Evolutionary conservation across 2,797 vertebrate genomes (phyloP), one percentile per base, ranked within the genome.

Genomic region (Triplophysa bombifrons): DNA sequence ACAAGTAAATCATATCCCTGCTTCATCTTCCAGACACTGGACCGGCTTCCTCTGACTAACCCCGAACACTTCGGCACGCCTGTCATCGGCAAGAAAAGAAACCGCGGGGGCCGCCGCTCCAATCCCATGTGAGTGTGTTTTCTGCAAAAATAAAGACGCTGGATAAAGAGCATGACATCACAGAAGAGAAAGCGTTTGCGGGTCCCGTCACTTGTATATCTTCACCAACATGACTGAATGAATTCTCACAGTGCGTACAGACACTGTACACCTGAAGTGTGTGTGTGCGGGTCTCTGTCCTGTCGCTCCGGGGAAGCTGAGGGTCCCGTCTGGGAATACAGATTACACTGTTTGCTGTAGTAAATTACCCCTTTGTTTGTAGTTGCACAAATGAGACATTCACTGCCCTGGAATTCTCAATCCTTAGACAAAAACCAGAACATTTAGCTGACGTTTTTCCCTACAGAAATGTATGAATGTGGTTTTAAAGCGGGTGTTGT

Each of bases 61-160:
- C 94, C 94, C 0, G 94, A 95, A 83, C 94, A 94, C 84, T 95
- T 95, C 19, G 94, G 93, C 72, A 95, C 93, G n/a, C 94, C 94
- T 8, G 94, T 94, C 89, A 94, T 94, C 10, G 93, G 94, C 68
- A 95, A 93, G 88, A 95, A 95, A 87, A 90, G 93, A 66, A 94
- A 93, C 87, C 91, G 93, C 3, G 93, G 78, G 20, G 78, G 93
- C 65, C 86, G 93, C 9, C 91, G 94, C 30, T 94, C 93, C 10
- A 94, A 94, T 85, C 92, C 92, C 30, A 74, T 88, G 88, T 88
- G 74, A 88, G 87, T 89, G 17, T 55, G n/a, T 63, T 53, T 41
- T 22, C 27, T 20, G 7, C 16, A 1, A 6, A 19, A 4, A 8
- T 53, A 53, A 53, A 53, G 16, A 53, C 2, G 19, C 11, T 48